These are phyloP conservation scores for Bradypus variegatus DNA, from an alignment of 2,797 vertebrate genomes.

Conservation along the genomic window DNA sequence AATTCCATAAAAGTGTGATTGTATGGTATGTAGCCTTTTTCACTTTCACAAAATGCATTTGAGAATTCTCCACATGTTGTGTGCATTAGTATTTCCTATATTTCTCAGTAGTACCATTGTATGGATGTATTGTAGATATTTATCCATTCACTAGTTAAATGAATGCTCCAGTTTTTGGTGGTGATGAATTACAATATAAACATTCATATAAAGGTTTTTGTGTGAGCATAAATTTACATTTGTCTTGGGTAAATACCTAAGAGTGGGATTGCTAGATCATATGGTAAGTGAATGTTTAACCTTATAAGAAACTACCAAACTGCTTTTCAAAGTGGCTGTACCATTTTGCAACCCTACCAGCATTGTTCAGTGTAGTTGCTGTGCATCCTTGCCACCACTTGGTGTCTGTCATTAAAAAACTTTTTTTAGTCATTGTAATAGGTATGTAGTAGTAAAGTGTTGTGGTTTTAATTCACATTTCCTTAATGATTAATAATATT, in stretches of 20 bases:
- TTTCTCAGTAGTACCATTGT: background rate
- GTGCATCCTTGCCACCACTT: background rate
- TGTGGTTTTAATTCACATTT: slow-evolving; percentile 16
- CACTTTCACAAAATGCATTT: background rate
- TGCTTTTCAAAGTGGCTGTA: background rate
- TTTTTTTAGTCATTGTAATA: background rate
- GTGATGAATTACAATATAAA: background rate
- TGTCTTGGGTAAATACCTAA: background rate
- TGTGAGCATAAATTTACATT: slow-evolving; percentile 18
- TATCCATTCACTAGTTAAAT: background rate
- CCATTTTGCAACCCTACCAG: background rate
- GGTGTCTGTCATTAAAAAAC: background rate
- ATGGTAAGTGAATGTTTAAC: background rate
- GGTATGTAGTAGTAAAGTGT: background rate
- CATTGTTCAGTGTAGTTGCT: background rate
- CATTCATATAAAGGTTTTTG: background rate
- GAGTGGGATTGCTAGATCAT: background rate
- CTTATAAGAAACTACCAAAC: background rate
- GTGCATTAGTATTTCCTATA: background rate
- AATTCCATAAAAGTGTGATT: background rate
- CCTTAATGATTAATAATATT: background rate
- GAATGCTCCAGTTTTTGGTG: background rate
- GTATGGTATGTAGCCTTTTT: background rate
- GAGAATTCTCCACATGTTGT: background rate
- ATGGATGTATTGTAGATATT: background rate